Evolutionary conservation across 2,888 invertebrate species (phyloP), one percentile per base, ranked within the genome.

Genomic region (Heliconius aoede): DNA sequence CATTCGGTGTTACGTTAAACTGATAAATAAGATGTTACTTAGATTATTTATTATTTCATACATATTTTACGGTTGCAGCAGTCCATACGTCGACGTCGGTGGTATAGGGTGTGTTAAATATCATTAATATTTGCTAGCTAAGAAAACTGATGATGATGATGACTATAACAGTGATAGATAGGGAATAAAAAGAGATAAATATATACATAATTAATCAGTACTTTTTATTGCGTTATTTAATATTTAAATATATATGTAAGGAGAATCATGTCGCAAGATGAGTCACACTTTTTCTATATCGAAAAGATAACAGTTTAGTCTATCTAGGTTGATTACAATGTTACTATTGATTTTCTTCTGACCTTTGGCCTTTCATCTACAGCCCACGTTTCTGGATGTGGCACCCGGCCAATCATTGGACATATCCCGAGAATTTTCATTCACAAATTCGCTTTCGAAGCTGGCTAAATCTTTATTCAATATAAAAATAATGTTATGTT

Each of bases 301-400:
- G 36, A 36, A 64, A 36, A 64, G 30, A 62, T 21, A 62, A 62
- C 62, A n/a, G n/a, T 13, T 64, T 1, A 36, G 64, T 32, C 60
- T 60, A 73, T 76, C 72, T 78, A 40, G 67, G 78, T 73, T 74
- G 74, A 76, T 78, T 67, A 64, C 64, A 26, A 62, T 73, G 46
- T 76, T 67, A 61, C 40, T 73, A 79, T 77, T 68, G 77, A 74
- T 77, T 78, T 77, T 74, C 46, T 72, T 71, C 82, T 86, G 87
- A 91, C 89, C 90, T 88, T 83, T 89, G 85, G 83, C 87, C 87
- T 90, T 90, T 86, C 71, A 86, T 64, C 86, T 86, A 85, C 85
- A 80, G 82, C 85, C 86, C 85, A 88, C 88, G 85, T 85, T 81
- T 85, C 82, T 78, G 81, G 80, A 81, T 76, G 81, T 91, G 92